These are phyloP conservation scores for Leptopilina myrica DNA, from an alignment of 2,888 invertebrate species.

Conservation along the genomic window DNA sequence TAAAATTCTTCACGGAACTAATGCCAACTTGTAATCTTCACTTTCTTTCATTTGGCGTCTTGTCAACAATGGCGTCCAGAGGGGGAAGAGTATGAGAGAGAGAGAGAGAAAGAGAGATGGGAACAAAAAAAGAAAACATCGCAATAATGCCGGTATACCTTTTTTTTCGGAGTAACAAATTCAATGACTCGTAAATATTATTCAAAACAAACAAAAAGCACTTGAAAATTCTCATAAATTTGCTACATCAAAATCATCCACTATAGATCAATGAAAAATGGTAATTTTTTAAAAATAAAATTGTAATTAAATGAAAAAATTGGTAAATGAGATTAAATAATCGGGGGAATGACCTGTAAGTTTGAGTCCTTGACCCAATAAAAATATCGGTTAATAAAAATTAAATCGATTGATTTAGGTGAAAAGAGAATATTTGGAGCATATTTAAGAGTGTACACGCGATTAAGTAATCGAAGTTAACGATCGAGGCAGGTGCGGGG, in stretches of 20 bases:
- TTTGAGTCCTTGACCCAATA: conserved; percentile 36
- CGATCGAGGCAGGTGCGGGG: conserved; percentile 35
- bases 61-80: conserved; percentile 34
- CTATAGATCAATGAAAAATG: too few species aligned
- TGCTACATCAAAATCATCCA: too few species aligned
- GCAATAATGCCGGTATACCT: conserved; percentile 33
- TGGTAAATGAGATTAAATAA: neutral
- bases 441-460: conserved; percentile 18
- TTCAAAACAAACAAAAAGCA: neutral
- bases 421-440: conserved; percentile 9
- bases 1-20: conserved; percentile 16
- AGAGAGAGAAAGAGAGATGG: too few species aligned
- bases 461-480: conserved; percentile 34
- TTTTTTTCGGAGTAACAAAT: conserved; percentile 30
- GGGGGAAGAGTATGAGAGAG: too few species aligned
- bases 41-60: conserved; percentile 17
- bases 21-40: conserved; percentile 26
- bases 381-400: neutral
- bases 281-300: too few species aligned
- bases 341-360: conserved; percentile 20
- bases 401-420: conserved; percentile 21
- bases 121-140: conserved; percentile 6
- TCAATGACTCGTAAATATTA: neutral
- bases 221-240: too few species aligned
- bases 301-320: neutral